Base-by-base conservation (phyloP, 2,797 vertebrate genomes). In the Lacerta agilis region DNA sequence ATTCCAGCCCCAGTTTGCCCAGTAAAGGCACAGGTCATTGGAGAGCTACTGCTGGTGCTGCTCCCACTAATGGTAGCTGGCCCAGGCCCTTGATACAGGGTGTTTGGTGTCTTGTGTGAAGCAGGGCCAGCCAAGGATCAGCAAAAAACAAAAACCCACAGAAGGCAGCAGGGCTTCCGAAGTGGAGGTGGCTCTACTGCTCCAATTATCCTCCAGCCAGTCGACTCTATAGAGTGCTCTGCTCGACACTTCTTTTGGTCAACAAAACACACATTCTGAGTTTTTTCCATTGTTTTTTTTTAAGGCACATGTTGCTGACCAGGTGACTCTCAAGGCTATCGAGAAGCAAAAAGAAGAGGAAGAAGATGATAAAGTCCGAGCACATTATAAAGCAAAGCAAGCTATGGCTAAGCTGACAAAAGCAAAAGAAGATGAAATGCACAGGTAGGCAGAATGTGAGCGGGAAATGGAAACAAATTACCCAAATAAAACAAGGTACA, bases 381-480 rank as follows among this genome's bases (percentile, higher is more conserved):
- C 95, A 89, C 97, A 97, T 92, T 94, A 97, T 67, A 96, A 94
- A 92, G 97, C 97, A 83, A 99, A 99, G 95, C 94, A 98, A 92
- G 96, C 95, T 94, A 98, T 98, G 93, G 94, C 87, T 81, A 97
- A 95, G 91, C 92, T 99, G 82, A 96, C 96, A 87, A 98, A 96
- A 95, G 95, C 98, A 87, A 98, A 97, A 93, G 97, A 99, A 94
- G 96, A 94, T 25, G 98, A 98, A 96, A 89, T 97, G 82, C 92
- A 96, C 18, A 97, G 97, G 99, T 98, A 94, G 93, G 95, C 90
- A 88, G 58, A 93, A 79, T 78, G 29, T 25, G 61, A 75, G 33
- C 6, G 49, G 49, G 49, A 55, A 55, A 9, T 82, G 76, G 72
- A 90, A 88, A 89, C 43, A 82, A 82, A 89, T 89, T 86, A 85